Conservation (phyloP, 2,797 vertebrate species). For the Trachurus trachurus region DNA sequence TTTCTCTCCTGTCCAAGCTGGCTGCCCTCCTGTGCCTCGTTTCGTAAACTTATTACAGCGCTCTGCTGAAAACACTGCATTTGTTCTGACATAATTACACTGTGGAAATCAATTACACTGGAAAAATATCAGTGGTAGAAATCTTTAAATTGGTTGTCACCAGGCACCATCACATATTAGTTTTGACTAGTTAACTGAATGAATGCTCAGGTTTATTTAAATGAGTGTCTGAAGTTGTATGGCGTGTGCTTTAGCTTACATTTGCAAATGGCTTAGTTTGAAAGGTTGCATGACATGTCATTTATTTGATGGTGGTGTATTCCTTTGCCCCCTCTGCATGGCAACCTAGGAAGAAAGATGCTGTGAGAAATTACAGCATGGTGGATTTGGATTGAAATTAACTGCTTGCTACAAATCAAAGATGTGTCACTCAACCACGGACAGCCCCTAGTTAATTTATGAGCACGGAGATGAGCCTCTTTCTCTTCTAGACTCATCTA, state of each 20-base stretch:
- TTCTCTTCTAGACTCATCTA: constrained; percentile 79
- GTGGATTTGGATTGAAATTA: constrained; percentile 84
- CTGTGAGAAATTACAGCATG: constrained; percentile 74
- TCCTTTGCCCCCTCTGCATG: constrained; percentile 32
- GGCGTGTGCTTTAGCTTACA: constrained; percentile 50
- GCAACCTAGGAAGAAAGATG: constrained; percentile 57
- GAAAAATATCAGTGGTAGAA: constrained; percentile 64
- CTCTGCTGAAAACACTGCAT: constrained; percentile 62
- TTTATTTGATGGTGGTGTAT: constrained; percentile 61
- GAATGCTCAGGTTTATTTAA: constrained; percentile 59
- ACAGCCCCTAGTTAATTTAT: constrained; percentile 82
- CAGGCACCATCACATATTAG: constrained; percentile 65
- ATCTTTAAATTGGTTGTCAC: constrained; percentile 67
- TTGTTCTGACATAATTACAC: constrained; percentile 71
- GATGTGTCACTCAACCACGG: constrained; percentile 82
- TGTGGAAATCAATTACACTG: constrained; percentile 75
- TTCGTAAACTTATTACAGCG: constrained; percentile 69
- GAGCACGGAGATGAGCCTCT: constrained; percentile 74
- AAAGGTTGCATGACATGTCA: constrained; percentile 63
- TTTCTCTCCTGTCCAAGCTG: constrained; percentile 73
- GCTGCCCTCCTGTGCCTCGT: constrained; percentile 70
- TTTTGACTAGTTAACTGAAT: constrained; percentile 67
- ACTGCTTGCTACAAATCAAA: constrained; percentile 86
- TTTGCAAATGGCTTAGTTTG: constrained; percentile 59
- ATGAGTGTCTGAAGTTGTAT: constrained; percentile 40